phyloP scores from a whole-genome alignment of 2,888 invertebrate genomes.

The Dorcus parallelipipedus region DNA sequence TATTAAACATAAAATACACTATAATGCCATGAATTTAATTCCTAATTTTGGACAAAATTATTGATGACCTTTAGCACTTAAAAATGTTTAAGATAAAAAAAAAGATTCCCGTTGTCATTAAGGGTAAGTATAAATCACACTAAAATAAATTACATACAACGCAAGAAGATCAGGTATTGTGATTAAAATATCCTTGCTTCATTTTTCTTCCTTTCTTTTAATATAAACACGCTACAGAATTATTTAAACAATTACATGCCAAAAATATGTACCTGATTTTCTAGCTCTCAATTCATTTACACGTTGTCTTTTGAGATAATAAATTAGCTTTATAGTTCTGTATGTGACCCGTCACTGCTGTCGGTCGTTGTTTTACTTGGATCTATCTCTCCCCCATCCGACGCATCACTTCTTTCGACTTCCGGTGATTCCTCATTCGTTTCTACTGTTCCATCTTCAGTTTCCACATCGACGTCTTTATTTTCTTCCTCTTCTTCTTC shows the following conservation, averaged over 20 bases:
- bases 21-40: too few relatives aligned
- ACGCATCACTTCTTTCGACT: conserved; percentile 33
- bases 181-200: too few relatives aligned
- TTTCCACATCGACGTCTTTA: conserved; percentile 27
- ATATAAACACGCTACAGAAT: too few relatives aligned
- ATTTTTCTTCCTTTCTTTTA: too few relatives aligned
- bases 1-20: too few relatives aligned
- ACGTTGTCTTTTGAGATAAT: too few relatives aligned
- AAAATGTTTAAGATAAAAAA: neutral
- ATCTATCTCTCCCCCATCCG: conserved; percentile 22
- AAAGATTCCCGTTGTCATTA: neutral
- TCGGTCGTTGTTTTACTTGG: conserved; percentile 28
- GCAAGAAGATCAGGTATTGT: too few relatives aligned
- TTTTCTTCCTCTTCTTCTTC: conserved; percentile 24
- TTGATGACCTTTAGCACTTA: neutral
- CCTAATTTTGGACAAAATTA: too few relatives aligned
- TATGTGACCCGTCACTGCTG: conserved; percentile 31
- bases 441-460: conserved; percentile 30
- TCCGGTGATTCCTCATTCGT: conserved; percentile 23
- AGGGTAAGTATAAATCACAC: neutral
- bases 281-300: too few relatives aligned
- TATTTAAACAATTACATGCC: too few relatives aligned
- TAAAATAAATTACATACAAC: too few relatives aligned
- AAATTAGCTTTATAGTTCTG: conserved; percentile 34
- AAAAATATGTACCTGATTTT: too few relatives aligned